phyloP scores from a whole-genome alignment of 2,888 invertebrate species.

The Ferrisia virgata region DNA sequence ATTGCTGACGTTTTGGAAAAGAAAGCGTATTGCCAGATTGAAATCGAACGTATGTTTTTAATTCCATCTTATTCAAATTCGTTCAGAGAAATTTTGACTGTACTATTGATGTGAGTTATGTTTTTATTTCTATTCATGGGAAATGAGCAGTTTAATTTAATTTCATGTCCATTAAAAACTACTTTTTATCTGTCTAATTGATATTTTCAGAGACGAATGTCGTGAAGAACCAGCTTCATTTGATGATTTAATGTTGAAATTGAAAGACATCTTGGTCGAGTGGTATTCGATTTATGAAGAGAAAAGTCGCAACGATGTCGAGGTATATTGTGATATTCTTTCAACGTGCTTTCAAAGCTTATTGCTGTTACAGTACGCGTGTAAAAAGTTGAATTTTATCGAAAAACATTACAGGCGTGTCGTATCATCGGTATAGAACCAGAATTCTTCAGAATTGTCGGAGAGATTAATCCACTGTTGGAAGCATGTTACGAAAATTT shows the following conservation, averaged over 20 bases:
- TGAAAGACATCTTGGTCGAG: background rate
- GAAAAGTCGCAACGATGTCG: background rate
- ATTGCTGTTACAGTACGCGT: background rate
- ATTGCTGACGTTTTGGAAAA: slow-evolving; percentile 57
- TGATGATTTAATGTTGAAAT: background rate
- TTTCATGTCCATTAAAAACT: too few relatives aligned
- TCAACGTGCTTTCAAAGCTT: background rate
- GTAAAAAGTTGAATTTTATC: too few relatives aligned
- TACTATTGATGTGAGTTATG: slow-evolving; percentile 55
- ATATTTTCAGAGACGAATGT: slow-evolving; percentile 58
- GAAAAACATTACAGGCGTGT: slow-evolving; percentile 55
- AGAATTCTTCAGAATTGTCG: slow-evolving; percentile 58
- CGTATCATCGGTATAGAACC: slow-evolving; percentile 58
- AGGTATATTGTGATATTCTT: background rate
- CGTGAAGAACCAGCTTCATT: slow-evolving; percentile 51
- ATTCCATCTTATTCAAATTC: slow-evolving; percentile 59
- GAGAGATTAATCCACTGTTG: slow-evolving; percentile 56
- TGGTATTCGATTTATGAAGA: slow-evolving; percentile 9
- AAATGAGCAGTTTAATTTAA: too few relatives aligned
- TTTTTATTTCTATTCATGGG: too few relatives aligned
- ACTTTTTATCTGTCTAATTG: slow-evolving; percentile 54
- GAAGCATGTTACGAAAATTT: slow-evolving; percentile 56
- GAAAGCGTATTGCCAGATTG: slow-evolving; percentile 59
- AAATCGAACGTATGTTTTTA: slow-evolving; percentile 60
- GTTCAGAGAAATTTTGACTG: slow-evolving; percentile 59